Conservation (phyloP, 2,888 invertebrate species). For the Caenorhabditis doughertyi region DNA sequence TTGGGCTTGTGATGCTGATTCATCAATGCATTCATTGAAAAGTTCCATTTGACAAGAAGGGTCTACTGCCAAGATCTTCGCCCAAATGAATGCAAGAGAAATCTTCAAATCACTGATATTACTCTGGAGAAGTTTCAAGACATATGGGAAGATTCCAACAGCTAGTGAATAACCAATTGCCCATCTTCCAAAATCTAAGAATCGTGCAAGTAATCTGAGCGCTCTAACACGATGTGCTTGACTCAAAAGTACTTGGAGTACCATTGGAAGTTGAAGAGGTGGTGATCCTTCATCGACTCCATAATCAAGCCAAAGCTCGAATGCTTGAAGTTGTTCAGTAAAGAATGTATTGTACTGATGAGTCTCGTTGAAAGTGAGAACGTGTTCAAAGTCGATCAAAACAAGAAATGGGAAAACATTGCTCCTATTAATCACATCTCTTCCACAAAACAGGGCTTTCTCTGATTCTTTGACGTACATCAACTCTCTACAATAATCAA, state of each 20-base stretch:
- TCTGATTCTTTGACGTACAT: constrained; percentile 46
- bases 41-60: constrained; percentile 94
- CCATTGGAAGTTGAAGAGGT: constrained; percentile 97
- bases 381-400: constrained; percentile 56
- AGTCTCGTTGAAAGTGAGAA: constrained; percentile 39
- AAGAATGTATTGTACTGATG: constrained; percentile 89
- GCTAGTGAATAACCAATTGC: constrained; percentile 92
- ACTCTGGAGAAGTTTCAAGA: constrained; percentile 92
- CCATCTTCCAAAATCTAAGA: constrained; percentile 95
- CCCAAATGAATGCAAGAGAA: constrained; percentile 97
- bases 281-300: constrained; percentile 89
- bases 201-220: constrained; percentile 92
- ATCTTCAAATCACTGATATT: constrained; percentile 89
- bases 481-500: constrained; percentile 86
- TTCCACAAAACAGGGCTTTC: constrained; percentile 45
- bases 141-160: constrained; percentile 98
- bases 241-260: constrained; percentile 88
- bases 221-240: constrained; percentile 92
- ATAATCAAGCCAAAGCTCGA: constrained; percentile 92
- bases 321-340: constrained; percentile 97
- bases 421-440: constrained; percentile 55
- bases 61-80: constrained; percentile 95
- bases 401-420: constrained; percentile 54
- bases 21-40: constrained; percentile 73
- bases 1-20: constrained; percentile 8